Conservation (phyloP, 2,888 invertebrate genomes). For the Caenorhabditis wallacei region DNA sequence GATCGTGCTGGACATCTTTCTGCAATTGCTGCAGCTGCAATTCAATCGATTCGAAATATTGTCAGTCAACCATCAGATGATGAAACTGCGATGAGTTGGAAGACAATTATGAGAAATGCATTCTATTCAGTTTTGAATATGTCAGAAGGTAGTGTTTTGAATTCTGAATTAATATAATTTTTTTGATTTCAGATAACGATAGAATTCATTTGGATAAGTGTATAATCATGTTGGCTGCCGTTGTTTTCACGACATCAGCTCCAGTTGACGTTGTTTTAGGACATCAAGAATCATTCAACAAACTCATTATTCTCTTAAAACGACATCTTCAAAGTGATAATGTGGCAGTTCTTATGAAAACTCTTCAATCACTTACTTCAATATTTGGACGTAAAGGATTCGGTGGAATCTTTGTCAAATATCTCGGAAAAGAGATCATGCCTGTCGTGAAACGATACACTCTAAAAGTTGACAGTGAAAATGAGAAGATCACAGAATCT, state of each 20-base stretch:
- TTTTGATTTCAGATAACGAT: slow-evolving; percentile 63
- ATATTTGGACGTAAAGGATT: slow-evolving; percentile 89
- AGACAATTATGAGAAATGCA: slow-evolving; percentile 91
- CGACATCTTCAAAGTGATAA: slow-evolving; percentile 67
- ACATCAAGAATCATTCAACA: slow-evolving; percentile 68
- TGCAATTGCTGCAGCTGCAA: slow-evolving; percentile 86
- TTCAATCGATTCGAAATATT: slow-evolving; percentile 85
- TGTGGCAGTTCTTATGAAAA: slow-evolving; percentile 87
- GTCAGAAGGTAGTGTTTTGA: slow-evolving; percentile 84
- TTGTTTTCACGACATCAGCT: slow-evolving; percentile 91
- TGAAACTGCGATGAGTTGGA: slow-evolving; percentile 86
- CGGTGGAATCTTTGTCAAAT: slow-evolving; percentile 78
- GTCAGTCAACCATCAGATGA: slow-evolving; percentile 70
- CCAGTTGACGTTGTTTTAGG: slow-evolving; percentile 85
- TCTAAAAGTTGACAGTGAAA: slow-evolving; percentile 29
- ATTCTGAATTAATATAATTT: neutral
- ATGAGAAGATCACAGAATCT: slow-evolving; percentile 85
- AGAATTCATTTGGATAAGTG: slow-evolving; percentile 87
- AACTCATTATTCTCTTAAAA: slow-evolving; percentile 64
- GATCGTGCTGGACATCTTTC: slow-evolving; percentile 87
- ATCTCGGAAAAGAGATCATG: slow-evolving; percentile 64
- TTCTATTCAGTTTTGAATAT: slow-evolving; percentile 93
- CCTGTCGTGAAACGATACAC: slow-evolving; percentile 45
- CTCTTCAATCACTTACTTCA: slow-evolving; percentile 89
- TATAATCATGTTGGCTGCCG: slow-evolving; percentile 92